phyloP scores from a whole-genome alignment of 2,888 invertebrate species.

The Tryphoninae sp. region DNA sequence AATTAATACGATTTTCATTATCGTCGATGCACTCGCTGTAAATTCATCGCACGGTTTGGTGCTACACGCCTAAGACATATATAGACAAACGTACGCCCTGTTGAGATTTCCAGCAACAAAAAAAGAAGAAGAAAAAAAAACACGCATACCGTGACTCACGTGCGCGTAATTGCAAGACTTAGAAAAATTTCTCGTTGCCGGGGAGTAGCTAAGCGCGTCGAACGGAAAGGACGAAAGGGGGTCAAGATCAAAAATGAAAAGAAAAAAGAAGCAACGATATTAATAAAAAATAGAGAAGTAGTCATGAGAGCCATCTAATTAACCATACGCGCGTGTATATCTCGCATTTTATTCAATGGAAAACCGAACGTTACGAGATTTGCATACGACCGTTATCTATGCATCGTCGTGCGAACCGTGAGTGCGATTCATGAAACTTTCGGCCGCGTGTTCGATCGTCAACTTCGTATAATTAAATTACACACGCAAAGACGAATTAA shows the following conservation, averaged over 20 bases:
- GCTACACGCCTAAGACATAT: too few relatives aligned
- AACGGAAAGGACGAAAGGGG: conserved; percentile 58
- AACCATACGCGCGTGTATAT: conserved; percentile 22
- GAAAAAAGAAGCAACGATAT: neutral
- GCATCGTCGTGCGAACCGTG: conserved; percentile 27
- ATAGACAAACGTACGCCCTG: neutral
- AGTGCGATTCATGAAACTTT: neutral
- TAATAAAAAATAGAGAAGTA: conserved; percentile 1
- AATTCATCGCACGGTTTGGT: too few relatives aligned
- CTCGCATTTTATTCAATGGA: conserved; percentile 48
- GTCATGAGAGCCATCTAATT: conserved; percentile 49
- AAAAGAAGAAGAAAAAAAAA: conserved; percentile 42
- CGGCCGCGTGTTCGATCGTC: conserved; percentile 17
- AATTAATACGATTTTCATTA: too few relatives aligned
- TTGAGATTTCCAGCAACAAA: too few relatives aligned
- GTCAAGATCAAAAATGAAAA: conserved; percentile 57
- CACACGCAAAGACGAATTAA: too few relatives aligned
- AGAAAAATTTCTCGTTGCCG: conserved; percentile 42
- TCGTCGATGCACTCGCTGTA: too few relatives aligned
- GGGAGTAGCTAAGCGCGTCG: conserved; percentile 35
- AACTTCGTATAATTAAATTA: conserved; percentile 4
- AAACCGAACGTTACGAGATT: conserved; percentile 31
- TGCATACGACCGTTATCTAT: neutral
- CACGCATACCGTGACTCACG: conserved; percentile 58
- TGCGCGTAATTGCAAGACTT: conserved; percentile 54